Percentiles rank a stretch among this genome's conserved stretches.
These are phyloP conservation scores for Charadrius vociferus DNA, from an alignment of 2,113 vertebrate genomes.

Conservation along the genomic window DNA sequence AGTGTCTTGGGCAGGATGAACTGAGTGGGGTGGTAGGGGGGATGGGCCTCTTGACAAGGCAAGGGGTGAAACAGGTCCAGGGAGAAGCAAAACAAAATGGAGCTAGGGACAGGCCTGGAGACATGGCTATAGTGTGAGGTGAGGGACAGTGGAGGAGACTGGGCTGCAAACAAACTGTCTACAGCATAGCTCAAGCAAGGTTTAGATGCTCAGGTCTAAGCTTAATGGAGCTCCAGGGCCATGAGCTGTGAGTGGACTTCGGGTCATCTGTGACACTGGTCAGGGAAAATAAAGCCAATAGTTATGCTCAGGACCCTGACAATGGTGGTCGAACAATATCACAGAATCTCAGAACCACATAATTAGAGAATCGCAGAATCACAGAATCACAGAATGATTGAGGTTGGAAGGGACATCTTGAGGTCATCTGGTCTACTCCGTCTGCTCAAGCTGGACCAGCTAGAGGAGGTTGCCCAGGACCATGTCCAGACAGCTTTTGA, in stretches of 20 bases:
- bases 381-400: background rate
- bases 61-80: background rate
- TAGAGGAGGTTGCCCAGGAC: background rate
- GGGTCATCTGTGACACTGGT: background rate
- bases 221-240: background rate
- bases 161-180: background rate
- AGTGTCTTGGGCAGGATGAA: background rate
- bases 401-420: background rate
- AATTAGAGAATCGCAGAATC: background rate
- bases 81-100: background rate
- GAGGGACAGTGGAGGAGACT: background rate
- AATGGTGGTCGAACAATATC: background rate
- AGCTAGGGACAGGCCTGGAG: background rate
- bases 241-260: background rate
- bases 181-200: background rate
- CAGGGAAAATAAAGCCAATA: background rate
- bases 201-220: background rate
- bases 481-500: background rate
- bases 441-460: background rate
- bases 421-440: background rate
- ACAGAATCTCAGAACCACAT: background rate
- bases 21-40: accelerated
- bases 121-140: background rate
- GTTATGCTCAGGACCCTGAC: background rate
- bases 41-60: background rate